phyloP scores from a whole-genome alignment of 2,113 vertebrate species.

The Laticauda colubrina region DNA sequence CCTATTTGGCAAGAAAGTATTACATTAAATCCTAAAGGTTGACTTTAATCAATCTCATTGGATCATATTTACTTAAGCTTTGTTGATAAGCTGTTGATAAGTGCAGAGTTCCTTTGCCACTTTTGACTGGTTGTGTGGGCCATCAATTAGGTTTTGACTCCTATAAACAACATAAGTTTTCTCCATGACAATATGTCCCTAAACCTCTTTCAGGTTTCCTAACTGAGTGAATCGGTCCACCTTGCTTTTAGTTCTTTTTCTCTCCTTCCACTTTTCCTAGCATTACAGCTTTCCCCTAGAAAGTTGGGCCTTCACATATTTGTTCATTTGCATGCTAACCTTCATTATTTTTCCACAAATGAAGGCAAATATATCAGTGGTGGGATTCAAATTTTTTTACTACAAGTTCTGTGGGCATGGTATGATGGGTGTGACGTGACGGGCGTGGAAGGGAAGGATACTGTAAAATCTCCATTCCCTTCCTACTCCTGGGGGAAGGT shows the following conservation, averaged over 20 bases:
- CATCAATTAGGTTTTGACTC: neutral
- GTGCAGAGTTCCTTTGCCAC: neutral
- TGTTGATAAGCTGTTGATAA: constrained; percentile 7
- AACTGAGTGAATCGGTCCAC: neutral
- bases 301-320: neutral
- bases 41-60: constrained; percentile 16
- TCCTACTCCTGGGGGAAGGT: no score
- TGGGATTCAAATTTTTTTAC: no score
- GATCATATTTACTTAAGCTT: neutral
- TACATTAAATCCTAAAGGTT: neutral
- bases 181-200: neutral
- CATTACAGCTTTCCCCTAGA: neutral
- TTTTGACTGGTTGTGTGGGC: neutral
- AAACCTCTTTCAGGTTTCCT: neutral
- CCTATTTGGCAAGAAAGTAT: constrained; percentile 6
- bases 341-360: neutral
- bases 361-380: neutral
- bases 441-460: no score
- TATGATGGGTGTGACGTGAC: no score
- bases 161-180: neutral
- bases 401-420: no score
- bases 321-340: neutral
- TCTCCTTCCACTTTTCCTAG: neutral
- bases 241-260: neutral
- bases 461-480: no score